These are phyloP conservation scores for Cebus imitator DNA, from an alignment of 2,113 vertebrate species.

Conservation along the genomic window DNA sequence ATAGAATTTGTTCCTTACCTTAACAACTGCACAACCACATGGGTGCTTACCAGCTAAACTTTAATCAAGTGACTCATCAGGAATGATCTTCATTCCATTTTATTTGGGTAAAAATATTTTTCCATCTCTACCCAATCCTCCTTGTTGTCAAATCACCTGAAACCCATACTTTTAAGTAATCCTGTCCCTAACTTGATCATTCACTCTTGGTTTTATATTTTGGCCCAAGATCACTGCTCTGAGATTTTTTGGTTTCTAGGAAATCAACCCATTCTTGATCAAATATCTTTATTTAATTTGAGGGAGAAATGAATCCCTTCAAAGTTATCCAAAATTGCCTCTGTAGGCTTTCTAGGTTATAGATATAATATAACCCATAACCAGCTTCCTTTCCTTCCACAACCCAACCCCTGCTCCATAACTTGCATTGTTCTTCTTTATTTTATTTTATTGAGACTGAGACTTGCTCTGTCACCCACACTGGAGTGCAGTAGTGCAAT, in stretches of 20 bases:
- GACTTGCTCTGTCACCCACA: too few species aligned
- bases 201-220: neutral
- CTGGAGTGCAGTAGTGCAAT: too few species aligned
- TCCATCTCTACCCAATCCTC: neutral
- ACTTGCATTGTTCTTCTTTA: neutral
- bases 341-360: neutral
- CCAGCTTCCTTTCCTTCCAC: neutral
- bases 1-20: neutral
- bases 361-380: neutral
- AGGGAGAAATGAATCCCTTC: neutral
- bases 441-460: too few species aligned
- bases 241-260: neutral
- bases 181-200: neutral
- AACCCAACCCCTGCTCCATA: neutral
- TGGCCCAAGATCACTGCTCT: neutral
- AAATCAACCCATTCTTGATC: neutral
- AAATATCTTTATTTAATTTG: constrained; percentile 10
- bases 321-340: neutral
- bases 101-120: neutral
- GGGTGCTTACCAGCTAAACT: neutral
- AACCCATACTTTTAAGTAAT: neutral
- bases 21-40: neutral
- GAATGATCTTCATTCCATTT: neutral
- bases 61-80: neutral
- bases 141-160: neutral